Percentiles rank a stretch among this genome's conserved stretches.
These are phyloP conservation scores for Rhyacophila evoluta DNA, from an alignment of 2,888 invertebrate genomes.

Conservation along the genomic window DNA sequence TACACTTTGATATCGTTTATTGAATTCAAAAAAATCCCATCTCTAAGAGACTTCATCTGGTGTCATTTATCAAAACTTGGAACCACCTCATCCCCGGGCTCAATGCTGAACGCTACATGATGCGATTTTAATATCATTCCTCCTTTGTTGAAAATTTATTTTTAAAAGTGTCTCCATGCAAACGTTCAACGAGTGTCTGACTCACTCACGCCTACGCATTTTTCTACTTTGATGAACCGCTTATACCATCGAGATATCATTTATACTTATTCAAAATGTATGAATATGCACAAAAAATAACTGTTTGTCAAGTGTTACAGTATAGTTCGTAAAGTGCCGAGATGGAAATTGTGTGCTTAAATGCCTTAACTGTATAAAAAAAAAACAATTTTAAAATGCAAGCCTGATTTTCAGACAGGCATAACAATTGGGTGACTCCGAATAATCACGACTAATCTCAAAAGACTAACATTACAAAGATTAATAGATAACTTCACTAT, in stretches of 20 bases:
- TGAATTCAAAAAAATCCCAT: neutral
- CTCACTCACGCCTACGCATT: neutral
- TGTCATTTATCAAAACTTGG: neutral
- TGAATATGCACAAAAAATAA: too few relatives aligned
- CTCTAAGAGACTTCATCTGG: neutral
- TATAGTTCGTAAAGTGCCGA: too few relatives aligned
- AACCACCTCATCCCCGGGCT: neutral
- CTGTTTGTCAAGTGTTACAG: too few relatives aligned
- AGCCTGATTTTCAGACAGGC: too few relatives aligned
- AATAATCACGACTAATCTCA: too few relatives aligned
- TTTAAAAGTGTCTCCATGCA: neutral
- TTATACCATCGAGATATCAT: neutral
- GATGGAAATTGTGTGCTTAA: too few relatives aligned
- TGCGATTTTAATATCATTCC: constrained; percentile 15
- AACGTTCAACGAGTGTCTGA: neutral
- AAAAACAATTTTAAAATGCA: too few relatives aligned
- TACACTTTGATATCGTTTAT: neutral
- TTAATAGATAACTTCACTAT: too few relatives aligned
- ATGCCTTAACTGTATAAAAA: too few relatives aligned
- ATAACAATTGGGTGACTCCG: too few relatives aligned
- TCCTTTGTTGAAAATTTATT: constrained; percentile 14
- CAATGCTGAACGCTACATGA: neutral
- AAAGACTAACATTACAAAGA: too few relatives aligned
- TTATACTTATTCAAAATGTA: neutral
- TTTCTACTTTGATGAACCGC: neutral